phyloP scores from a whole-genome alignment of 2,888 invertebrate genomes.

The Drosophila acutilabella region DNA sequence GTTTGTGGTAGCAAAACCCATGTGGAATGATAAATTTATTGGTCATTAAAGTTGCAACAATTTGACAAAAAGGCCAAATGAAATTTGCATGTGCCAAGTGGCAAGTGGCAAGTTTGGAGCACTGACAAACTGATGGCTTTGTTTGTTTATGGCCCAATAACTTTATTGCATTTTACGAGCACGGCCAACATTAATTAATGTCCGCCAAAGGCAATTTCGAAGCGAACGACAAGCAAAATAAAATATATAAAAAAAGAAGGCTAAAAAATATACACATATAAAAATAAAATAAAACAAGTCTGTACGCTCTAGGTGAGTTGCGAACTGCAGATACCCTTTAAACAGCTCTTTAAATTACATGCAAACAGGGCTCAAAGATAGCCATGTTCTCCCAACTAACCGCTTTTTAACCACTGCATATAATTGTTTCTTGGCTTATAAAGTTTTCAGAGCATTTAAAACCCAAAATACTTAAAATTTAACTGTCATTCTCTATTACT shows the following conservation, averaged over 20 bases:
- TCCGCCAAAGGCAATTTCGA: conserved; percentile 38
- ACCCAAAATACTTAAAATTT: no score
- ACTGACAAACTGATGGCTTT: conserved; percentile 6
- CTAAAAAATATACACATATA: conserved; percentile 2
- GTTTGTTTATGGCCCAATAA: conserved; percentile 52
- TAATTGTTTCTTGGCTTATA: no score
- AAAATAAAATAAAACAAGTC: not conserved
- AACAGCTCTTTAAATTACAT: not conserved
- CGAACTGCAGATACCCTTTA: not conserved
- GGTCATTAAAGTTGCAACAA: not conserved
- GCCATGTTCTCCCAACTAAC: no score
- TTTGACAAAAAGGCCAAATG: not conserved
- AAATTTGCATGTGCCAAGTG: conserved; percentile 30
- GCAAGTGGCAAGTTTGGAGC: not conserved
- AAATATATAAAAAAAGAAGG: not conserved
- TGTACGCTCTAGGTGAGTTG: no score
- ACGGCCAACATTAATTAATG: conserved; percentile 49
- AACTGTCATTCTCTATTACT: no score
- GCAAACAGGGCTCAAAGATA: no score
- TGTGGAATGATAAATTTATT: not conserved
- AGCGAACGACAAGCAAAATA: conserved; percentile 9
- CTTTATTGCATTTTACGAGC: conserved; percentile 55
- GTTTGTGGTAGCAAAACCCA: not conserved
- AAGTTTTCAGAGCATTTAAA: no score
- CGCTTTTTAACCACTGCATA: no score